phyloP scores from a whole-genome alignment of 2,888 invertebrate genomes.

The Tenthredo scrophulariae region DNA sequence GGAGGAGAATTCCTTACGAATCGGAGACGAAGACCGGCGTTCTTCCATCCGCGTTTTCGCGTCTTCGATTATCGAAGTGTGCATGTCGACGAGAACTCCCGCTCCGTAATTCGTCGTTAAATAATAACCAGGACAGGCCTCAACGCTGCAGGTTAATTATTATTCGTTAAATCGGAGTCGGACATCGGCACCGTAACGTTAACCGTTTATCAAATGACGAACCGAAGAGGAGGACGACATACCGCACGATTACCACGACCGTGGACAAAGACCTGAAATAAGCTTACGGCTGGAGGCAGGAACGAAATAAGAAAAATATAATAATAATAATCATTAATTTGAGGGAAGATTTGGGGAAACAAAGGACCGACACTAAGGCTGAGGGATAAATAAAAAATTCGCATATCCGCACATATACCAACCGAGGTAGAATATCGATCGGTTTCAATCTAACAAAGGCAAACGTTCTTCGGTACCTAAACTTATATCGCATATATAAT shows the following conservation, averaged over 20 bases:
- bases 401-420: no score
- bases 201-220: neutral
- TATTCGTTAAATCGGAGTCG: neutral
- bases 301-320: neutral
- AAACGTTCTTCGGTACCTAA: neutral
- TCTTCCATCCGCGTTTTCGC: neutral
- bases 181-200: neutral
- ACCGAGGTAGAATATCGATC: neutral
- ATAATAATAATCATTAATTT: neutral
- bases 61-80: neutral
- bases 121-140: no score
- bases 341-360: neutral
- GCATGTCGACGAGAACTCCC: no score
- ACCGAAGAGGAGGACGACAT: neutral
- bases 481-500: neutral
- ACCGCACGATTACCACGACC: neutral
- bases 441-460: slow-evolving; percentile 21
- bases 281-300: neutral
- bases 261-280: neutral
- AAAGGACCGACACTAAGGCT: neutral
- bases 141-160: neutral
- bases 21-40: neutral
- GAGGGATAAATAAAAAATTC: neutral
- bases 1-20: neutral
- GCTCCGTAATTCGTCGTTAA: no score